These are phyloP conservation scores for Oreamnos americanus DNA, from an alignment of 2,113 vertebrate genomes.

Conservation along the genomic window DNA sequence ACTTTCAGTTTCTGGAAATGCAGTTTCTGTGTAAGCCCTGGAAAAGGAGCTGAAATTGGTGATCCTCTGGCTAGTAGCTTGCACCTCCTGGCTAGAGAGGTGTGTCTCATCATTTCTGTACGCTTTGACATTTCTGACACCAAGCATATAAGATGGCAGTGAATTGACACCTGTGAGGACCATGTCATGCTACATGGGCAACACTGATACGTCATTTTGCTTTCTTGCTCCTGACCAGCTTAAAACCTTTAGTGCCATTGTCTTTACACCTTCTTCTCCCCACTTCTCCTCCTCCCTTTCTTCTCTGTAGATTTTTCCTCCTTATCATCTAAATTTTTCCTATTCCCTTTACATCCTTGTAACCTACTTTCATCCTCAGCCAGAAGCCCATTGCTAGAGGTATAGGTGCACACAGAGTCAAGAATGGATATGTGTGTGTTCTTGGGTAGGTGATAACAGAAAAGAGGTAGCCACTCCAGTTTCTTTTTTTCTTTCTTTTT, in stretches of 20 bases:
- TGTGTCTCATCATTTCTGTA: neutral
- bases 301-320: neutral
- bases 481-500: neutral
- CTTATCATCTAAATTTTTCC: neutral
- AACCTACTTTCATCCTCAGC: neutral
- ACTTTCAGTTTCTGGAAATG: neutral
- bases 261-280: neutral
- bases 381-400: neutral
- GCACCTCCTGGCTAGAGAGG: neutral
- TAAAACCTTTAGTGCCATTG: neutral
- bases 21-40: neutral
- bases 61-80: neutral
- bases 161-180: accelerated
- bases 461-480: neutral
- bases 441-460: neutral
- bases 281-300: neutral
- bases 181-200: neutral
- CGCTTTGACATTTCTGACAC: neutral
- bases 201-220: neutral
- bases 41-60: neutral
- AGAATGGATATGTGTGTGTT: neutral
- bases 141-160: neutral
- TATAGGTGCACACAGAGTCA: neutral
- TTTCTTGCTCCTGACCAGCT: neutral
- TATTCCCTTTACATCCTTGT: neutral